These are phyloP conservation scores for Cheilosia scutellata DNA, from an alignment of 2,888 invertebrate species.

Conservation along the genomic window DNA sequence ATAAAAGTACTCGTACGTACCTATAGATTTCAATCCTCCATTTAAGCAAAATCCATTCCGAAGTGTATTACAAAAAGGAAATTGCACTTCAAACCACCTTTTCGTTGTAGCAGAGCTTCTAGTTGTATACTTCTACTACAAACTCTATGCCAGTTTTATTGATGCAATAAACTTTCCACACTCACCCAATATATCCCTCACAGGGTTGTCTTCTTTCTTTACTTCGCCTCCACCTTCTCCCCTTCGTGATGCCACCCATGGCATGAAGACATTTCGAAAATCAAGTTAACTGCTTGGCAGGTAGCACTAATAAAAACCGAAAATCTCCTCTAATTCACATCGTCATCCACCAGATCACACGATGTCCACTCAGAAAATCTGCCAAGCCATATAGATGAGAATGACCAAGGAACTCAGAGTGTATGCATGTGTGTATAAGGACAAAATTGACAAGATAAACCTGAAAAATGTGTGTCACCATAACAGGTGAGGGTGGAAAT, in stretches of 20 bases:
- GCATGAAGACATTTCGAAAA: constrained; percentile 42
- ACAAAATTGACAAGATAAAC: constrained; percentile 59
- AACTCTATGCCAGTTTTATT: constrained; percentile 51
- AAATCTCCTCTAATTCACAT: constrained; percentile 70
- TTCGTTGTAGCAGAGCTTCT: constrained; percentile 46
- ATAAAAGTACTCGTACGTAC: background rate
- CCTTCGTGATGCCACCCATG: constrained; percentile 1
- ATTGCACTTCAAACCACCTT: constrained; percentile 63
- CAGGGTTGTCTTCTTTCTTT: constrained; percentile 11
- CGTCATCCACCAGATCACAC: constrained; percentile 36
- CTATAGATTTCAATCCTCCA: background rate
- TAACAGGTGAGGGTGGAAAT: constrained; percentile 65
- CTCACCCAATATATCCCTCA: constrained; percentile 13
- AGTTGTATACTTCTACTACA: constrained; percentile 30
- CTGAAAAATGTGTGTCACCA: constrained; percentile 61
- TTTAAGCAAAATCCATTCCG: constrained; percentile 51
- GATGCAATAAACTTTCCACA: constrained; percentile 65
- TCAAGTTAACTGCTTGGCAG: constrained; percentile 68
- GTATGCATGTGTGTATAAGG: background rate
- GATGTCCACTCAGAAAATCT: constrained; percentile 45
- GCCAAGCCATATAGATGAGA: constrained; percentile 27
- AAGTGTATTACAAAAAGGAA: constrained; percentile 52
- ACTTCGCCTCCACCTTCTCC: background rate
- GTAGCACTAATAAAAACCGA: constrained; percentile 70
- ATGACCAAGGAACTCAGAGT: constrained; percentile 6